Conservation (phyloP, 2,888 invertebrate genomes). For the Hirudinaria manillensis region DNA sequence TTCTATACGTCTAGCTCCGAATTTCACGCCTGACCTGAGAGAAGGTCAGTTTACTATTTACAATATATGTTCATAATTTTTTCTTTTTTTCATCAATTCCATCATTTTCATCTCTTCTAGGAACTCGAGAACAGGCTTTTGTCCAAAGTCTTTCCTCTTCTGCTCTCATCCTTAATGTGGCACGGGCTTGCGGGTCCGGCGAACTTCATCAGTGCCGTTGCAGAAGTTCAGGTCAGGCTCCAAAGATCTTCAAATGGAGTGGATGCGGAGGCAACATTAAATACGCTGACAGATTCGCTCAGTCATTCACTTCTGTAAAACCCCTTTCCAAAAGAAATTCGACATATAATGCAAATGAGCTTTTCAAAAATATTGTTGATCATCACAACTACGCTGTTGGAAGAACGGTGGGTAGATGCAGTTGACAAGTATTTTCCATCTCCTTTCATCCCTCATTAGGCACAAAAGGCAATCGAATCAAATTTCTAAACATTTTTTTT, state of each 20-base stretch:
- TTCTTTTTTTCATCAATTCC: not conserved
- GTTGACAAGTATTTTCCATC: conserved; percentile 1
- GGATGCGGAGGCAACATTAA: not conserved
- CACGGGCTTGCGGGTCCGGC: conserved; percentile 72
- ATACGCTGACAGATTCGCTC: not conserved
- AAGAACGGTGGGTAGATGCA: conserved; percentile 61
- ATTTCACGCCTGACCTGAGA: conserved; percentile 68
- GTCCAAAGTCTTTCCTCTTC: conserved; percentile 77
- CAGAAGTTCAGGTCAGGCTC: conserved; percentile 54
- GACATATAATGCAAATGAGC: conserved; percentile 46
- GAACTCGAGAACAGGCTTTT: conserved; percentile 77
- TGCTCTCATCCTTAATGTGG: conserved; percentile 69
- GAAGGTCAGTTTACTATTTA: conserved; percentile 59
- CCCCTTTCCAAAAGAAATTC: not conserved
- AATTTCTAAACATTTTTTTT: no score
- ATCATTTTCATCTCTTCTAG: conserved; percentile 56
- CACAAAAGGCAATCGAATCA: no score
- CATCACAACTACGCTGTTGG: conserved; percentile 73
- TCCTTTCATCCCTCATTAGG: not conserved
- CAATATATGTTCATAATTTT: not conserved
- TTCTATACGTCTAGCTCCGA: conserved; percentile 67
- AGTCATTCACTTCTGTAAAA: conserved; percentile 3
- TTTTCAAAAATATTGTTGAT: conserved; percentile 46
- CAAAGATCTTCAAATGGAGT: not conserved
- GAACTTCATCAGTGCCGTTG: conserved; percentile 72